phyloP scores from a whole-genome alignment of 1,140 invertebrate genomes.

The Leucophenga varia region DNA sequence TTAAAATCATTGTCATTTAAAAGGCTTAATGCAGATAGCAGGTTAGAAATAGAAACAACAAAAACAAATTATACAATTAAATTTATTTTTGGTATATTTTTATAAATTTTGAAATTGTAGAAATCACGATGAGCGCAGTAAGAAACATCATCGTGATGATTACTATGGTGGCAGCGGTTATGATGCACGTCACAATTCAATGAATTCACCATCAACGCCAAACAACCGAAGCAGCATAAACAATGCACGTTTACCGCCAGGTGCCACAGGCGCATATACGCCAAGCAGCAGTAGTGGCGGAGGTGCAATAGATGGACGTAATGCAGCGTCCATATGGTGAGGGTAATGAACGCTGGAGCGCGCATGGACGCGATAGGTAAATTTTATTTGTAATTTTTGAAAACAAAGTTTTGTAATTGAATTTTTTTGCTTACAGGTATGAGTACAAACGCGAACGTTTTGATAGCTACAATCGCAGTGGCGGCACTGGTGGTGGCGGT shows the following conservation, averaged over 20 bases:
- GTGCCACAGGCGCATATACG: conserved; percentile 24
- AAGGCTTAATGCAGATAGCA: conserved; percentile 35
- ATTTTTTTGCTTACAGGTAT: conserved; percentile 25
- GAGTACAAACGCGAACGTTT: conserved; percentile 52
- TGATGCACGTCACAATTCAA: conserved; percentile 32
- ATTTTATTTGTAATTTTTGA: background rate
- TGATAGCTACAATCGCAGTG: conserved; percentile 36
- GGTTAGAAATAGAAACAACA: background rate
- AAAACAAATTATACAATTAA: too few relatives aligned
- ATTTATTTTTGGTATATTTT: background rate
- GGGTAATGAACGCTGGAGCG: conserved; percentile 21
- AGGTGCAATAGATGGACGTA: too few relatives aligned
- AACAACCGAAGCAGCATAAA: conserved; percentile 31
- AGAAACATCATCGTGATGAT: conserved; percentile 40
- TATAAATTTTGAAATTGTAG: conserved; percentile 2
- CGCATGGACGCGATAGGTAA: conserved; percentile 46
- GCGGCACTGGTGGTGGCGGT: conserved; percentile 16
- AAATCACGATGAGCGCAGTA: conserved; percentile 40
- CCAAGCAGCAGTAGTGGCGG: background rate
- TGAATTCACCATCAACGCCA: conserved; percentile 34
- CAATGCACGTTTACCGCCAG: conserved; percentile 15
- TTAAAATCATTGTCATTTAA: conserved; percentile 40
- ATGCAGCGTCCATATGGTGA: conserved; percentile 3
- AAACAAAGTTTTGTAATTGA: background rate
- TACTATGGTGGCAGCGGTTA: conserved; percentile 32